Base-by-base conservation (phyloP, 2,113 vertebrate species). In the Periophthalmodon schlosseri region DNA sequence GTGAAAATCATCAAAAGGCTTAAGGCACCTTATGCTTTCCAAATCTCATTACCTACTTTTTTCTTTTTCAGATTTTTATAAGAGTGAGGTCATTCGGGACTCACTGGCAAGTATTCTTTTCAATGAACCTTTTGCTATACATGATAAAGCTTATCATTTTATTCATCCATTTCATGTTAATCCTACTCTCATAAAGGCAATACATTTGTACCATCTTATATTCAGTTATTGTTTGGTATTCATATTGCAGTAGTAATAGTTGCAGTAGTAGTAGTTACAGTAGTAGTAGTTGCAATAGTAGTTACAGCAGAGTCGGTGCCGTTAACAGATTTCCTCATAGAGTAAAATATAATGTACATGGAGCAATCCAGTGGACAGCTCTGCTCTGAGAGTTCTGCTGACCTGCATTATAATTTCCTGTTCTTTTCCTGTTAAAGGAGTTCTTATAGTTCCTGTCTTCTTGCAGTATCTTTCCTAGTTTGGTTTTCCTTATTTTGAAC, bases 61-160 rank as follows among this genome's bases (percentile, higher is more conserved):
- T 72, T 34, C 69, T 28, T 46, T 82, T 57, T 39, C 84, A 99
- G 98, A 95, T 88, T 99, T 99, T 93, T 99, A 99, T 92, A 97
- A 95, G 92, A 99, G 97, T 91, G 97, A 99, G 89, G 94, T 99
- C 89, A 96, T 99, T 81, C 95, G 95, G 90, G 98, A 98, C 93
- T 99, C 98, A 67, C 93, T 99, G 97, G 98, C 99, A 95, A 99
- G 98, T 96, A 82, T 65, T 34, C 20, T 58, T 50, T 28, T 57
- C 16, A 20, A 6, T 16, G 5, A 18, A 52, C 39, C 9, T 44
- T 52, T 52, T 20, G 20, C 16, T 18, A 16, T 52, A 52, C 18
- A 52, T 20, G 1, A 18, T 52, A 7, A 7, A 47, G 46, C 4
- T 20, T 7, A 52, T 52, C 3, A 52, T 18, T 56, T n/a, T 11